Conservation (phyloP, 2,797 vertebrate species). For the Hirundo rustica region DNA sequence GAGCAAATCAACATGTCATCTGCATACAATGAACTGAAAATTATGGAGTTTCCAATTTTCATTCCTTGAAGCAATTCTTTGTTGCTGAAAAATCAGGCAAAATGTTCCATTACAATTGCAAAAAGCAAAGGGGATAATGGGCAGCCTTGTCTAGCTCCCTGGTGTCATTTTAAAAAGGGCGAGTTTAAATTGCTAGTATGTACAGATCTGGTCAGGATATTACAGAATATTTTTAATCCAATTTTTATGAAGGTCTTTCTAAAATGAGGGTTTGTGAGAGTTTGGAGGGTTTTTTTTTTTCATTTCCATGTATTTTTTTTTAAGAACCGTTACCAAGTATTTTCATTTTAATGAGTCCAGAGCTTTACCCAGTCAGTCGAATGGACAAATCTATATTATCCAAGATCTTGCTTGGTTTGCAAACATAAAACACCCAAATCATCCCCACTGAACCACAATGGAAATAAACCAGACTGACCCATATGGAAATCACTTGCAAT, state of each 20-base stretch:
- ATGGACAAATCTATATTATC: background rate
- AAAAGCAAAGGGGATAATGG: constrained; percentile 61
- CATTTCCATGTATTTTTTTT: background rate
- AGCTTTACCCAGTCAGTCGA: background rate
- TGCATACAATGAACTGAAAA: background rate
- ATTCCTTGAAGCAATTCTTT: background rate
- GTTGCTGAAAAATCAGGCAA: constrained; percentile 22
- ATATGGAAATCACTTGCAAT: background rate
- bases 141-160: constrained; percentile 31
- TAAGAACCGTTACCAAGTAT: background rate
- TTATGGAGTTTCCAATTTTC: constrained; percentile 1
- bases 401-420: background rate
- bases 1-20: background rate
- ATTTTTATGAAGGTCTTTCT: constrained; percentile 65
- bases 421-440: background rate
- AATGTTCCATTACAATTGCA: constrained; percentile 57
- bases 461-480: background rate
- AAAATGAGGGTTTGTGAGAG: background rate
- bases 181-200: constrained; percentile 61
- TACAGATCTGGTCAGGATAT: constrained; percentile 54
- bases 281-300: background rate
- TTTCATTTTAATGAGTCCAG: constrained; percentile 18
- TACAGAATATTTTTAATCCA: constrained; percentile 66
- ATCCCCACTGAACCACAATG: background rate
- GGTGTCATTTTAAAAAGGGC: constrained; percentile 66